phyloP scores from a whole-genome alignment of 2,797 vertebrate species.

The Microchirus variegatus region DNA sequence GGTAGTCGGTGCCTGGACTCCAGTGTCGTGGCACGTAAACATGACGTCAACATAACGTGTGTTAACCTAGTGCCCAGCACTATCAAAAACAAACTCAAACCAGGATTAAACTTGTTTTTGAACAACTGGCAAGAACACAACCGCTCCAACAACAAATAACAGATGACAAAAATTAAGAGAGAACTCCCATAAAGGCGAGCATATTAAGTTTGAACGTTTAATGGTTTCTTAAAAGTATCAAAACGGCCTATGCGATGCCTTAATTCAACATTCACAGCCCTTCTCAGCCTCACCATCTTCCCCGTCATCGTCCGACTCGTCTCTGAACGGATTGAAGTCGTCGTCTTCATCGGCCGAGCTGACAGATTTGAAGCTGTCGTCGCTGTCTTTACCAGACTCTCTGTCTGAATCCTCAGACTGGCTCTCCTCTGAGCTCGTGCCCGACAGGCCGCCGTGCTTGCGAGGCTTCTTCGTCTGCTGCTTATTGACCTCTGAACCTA shows the following conservation, averaged over 20 bases:
- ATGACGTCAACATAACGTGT: too few species aligned
- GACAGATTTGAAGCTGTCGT: constrained; percentile 93
- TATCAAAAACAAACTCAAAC: too few species aligned
- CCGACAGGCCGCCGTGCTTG: constrained; percentile 89
- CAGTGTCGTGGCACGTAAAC: too few species aligned
- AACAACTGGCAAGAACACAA: too few species aligned
- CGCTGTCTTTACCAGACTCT: constrained; percentile 80
- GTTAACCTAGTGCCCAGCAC: too few species aligned
- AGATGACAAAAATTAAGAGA: too few species aligned
- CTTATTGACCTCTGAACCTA: constrained; percentile 89
- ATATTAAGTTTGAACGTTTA: too few species aligned
- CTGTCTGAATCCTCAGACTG: constrained; percentile 83
- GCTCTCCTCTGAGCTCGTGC: constrained; percentile 94
- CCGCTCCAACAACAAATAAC: too few species aligned
- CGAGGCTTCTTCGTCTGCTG: constrained; percentile 91
- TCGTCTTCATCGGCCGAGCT: constrained; percentile 92
- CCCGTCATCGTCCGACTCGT: constrained; percentile 93
- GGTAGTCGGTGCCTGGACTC: too few species aligned
- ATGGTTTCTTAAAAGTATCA: neutral
- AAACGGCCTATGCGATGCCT: neutral
- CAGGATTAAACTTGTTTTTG: too few species aligned
- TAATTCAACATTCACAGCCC: too few species aligned
- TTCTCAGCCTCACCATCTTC: constrained; percentile 88
- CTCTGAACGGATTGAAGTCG: constrained; percentile 97
- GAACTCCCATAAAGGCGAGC: too few species aligned